A percentile compares a stretch with the other conserved stretches of the same genome.
Evolutionary conservation across 2,797 vertebrate species (phyloP).

Genomic region (Acrocephalus scirpaceus): DNA sequence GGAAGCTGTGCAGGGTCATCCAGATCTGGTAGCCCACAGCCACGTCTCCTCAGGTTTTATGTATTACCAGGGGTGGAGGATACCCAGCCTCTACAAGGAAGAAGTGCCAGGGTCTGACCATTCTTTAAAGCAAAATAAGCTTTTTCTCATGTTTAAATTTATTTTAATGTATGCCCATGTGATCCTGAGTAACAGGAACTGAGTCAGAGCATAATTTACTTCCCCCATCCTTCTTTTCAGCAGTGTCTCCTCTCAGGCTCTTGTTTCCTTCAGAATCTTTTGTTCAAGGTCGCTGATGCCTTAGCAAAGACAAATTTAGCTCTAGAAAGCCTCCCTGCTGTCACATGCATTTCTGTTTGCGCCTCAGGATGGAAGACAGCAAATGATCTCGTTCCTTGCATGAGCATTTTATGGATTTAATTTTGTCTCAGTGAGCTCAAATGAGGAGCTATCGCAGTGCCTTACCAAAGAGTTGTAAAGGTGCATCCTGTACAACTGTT

Average conservation of each 20-base stretch:
- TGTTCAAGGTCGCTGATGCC: background rate
- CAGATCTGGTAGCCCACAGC: too few species aligned
- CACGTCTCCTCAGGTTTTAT: accelerated
- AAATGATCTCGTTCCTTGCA: accelerated
- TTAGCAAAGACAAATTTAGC: background rate
- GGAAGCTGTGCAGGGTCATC: background rate
- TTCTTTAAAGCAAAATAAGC: background rate
- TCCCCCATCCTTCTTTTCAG: background rate
- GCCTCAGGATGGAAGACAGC: background rate
- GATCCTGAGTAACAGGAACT: background rate
- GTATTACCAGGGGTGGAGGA: accelerated
- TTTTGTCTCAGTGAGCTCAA: background rate
- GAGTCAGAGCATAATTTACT: background rate
- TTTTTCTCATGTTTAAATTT: background rate
- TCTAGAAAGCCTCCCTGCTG: conserved; percentile 14
- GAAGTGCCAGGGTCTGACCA: background rate
- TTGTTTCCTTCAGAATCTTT: background rate
- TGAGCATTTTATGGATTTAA: background rate
- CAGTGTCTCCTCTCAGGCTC: background rate
- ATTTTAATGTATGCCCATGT: background rate
- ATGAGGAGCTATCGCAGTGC: background rate
- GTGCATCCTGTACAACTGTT: accelerated
- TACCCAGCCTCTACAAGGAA: background rate
- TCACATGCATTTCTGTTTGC: background rate
- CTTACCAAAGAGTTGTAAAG: background rate